These are phyloP conservation scores for Kryptolebias marmoratus DNA, from an alignment of 2,113 vertebrate genomes.

Conservation along the genomic window DNA sequence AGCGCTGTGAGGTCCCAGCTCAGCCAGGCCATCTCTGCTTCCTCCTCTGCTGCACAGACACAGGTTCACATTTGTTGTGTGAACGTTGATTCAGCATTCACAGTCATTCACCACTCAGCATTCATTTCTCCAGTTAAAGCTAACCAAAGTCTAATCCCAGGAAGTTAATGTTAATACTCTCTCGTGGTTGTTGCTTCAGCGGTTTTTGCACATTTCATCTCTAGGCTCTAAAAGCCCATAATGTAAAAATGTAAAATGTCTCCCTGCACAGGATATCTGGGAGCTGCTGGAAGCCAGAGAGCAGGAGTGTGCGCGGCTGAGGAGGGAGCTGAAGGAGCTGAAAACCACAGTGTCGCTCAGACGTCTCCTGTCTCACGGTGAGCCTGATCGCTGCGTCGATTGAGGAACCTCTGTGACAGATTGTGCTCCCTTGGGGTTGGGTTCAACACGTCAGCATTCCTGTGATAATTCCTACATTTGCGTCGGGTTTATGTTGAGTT, in stretches of 20 bases:
- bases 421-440: too few species aligned
- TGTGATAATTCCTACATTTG: background rate
- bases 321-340: constrained; percentile 75
- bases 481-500: background rate
- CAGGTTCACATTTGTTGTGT: constrained; percentile 53
- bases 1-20: constrained; percentile 59
- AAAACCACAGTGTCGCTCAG: constrained; percentile 71
- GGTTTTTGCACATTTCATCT: too few species aligned
- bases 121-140: too few species aligned
- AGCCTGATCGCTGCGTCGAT: background rate
- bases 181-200: too few species aligned
- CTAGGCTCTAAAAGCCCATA: too few species aligned
- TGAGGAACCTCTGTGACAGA: background rate
- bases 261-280: constrained; percentile 68
- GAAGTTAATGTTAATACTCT: too few species aligned
- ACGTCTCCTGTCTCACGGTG: constrained; percentile 68
- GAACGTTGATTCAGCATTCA: too few species aligned
- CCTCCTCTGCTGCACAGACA: constrained; percentile 33
- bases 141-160: too few species aligned
- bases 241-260: background rate
- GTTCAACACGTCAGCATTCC: background rate
- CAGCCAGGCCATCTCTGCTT: constrained; percentile 18
- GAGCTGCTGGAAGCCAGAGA: constrained; percentile 78
- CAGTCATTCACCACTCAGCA: too few species aligned
- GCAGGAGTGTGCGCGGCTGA: constrained; percentile 71